Evolutionary conservation across 2,113 vertebrate species (phyloP), one percentile per base, ranked within the genome.

Genomic region (Salvelinus fontinalis): DNA sequence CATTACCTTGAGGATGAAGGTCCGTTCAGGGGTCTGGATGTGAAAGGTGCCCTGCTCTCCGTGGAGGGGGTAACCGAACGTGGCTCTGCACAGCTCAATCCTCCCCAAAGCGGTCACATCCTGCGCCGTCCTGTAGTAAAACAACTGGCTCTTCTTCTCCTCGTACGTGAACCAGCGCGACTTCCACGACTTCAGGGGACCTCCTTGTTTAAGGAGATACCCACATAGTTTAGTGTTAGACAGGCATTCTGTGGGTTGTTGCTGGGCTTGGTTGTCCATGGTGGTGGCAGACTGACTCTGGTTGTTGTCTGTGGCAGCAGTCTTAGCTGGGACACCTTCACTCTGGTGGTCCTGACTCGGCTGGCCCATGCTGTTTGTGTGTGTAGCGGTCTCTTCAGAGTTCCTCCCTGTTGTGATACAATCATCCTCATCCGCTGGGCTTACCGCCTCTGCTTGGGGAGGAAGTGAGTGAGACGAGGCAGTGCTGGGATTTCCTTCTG

Each of bases 101-200:
- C 88, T 93, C 59, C 97, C 96, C 34, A 99, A 91, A 3, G 97
- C 93, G 71, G 85, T 95, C 34, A 95, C 86, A 7, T 99, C 97
- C 73, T 97, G 95, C 0, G 95, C 92, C 0, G 94, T 97, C 68
- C 97, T 93, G 81, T 94, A 99, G 81, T 99, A 99, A 5, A 95
- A 91, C 78, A 97, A 87, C 79, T 92, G 90, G 84, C 97, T 96
- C 77, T 94, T 96, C 74, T 91, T 94, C 84, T 95, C 95, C 75
- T 97, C 95, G 0, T 95, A 98, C 57, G 89, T 92, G 82, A 99
- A 99, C 96, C 97, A 99, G 14, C 97, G 96, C 75, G 88, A 94
- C 82, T 99, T 99, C 97, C 97, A 99, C 54, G 94, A 87, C 81
- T 90, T 95, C 48, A 99, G 92, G 0, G 97, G 96, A 0, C 96